Base-by-base conservation (phyloP, 2,797 vertebrate genomes). In the Bufotes viridis region DNA sequence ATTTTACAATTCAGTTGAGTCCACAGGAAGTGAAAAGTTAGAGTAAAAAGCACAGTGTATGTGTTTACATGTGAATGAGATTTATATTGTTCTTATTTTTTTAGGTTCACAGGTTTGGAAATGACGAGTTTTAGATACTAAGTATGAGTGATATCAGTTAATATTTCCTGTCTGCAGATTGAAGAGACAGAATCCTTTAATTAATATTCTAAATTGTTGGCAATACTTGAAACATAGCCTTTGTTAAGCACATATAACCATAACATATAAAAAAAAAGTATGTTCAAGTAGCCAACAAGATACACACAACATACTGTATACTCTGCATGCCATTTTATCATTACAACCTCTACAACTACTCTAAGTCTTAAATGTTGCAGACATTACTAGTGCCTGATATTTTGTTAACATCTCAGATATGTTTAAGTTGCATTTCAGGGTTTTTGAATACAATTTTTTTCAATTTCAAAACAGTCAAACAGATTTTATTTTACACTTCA, bases 21-120 rank as follows among this genome's bases (percentile, higher is more conserved):
- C 81, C 75, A 92, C 72, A 90, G 86, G 93, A 65, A 91, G 70
- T 87, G 82, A 93, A 93, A 84, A 81, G 90, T 87, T 89, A 74
- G 79, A 91, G 88, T 90, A 94, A 94, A 72, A 96, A 95, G 95
- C 95, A 96, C 94, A 96, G 93, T 92, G 90, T 91, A 86, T 89
- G 92, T 93, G 91, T 94, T 94, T 93, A 93, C 90, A 93, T 92
- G 91, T 90, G 87, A 91, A n/a, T 90, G 92, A 89, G 90, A 92
- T 92, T 91, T 93, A 70, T 90, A 92, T 76, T 42, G 34, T 87
- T 90, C 78, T 91, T 78, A 87, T 74, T 91, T 29, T 13, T 87
- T 91, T 87, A 91, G 72, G 55, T 72, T 82, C 55, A 89, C 70
- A 85, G 91, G 69, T 91, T 89, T 90, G 83, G 67, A 87, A 90